Evolutionary conservation across 2,797 vertebrate genomes (phyloP).

Genomic region (Threskiornis aethiopicus): DNA sequence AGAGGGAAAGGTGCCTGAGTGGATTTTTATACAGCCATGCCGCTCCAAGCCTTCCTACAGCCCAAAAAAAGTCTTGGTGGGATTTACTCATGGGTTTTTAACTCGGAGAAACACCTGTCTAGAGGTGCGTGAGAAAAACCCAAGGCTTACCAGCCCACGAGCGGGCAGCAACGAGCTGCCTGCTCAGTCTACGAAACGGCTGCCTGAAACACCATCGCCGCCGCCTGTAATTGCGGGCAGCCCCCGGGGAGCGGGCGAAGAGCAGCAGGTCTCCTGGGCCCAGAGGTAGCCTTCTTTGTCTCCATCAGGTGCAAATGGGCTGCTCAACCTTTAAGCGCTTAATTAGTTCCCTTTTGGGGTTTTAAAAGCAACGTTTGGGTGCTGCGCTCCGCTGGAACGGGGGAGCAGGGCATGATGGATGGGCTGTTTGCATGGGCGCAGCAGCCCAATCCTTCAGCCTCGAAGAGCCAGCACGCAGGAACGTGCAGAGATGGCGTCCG

Average conservation of each 20-base stretch:
- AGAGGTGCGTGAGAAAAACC: background rate
- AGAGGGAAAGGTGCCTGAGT: no score
- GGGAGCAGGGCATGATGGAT: background rate
- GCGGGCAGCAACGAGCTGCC: background rate
- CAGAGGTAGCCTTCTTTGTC: background rate
- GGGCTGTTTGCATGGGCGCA: background rate
- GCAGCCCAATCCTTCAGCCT: background rate
- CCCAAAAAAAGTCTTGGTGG: no score
- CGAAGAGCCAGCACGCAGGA: background rate
- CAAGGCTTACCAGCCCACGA: fast-evolving
- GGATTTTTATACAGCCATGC: no score
- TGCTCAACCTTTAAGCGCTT: constrained; percentile 49
- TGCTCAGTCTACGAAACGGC: background rate
- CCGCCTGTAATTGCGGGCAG: background rate
- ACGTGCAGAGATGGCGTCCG: fast-evolving
- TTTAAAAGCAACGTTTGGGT: constrained; percentile 10
- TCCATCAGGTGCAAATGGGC: constrained; percentile 27
- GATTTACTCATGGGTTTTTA: background rate
- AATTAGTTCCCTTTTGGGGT: constrained; percentile 51
- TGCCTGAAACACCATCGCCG: fast-evolving
- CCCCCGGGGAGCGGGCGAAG: background rate
- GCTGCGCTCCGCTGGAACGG: background rate
- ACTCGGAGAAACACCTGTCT: background rate
- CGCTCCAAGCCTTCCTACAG: no score
- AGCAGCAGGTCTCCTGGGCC: background rate